Conservation (phyloP, 2,888 invertebrate species). For the Villa cingulata region DNA sequence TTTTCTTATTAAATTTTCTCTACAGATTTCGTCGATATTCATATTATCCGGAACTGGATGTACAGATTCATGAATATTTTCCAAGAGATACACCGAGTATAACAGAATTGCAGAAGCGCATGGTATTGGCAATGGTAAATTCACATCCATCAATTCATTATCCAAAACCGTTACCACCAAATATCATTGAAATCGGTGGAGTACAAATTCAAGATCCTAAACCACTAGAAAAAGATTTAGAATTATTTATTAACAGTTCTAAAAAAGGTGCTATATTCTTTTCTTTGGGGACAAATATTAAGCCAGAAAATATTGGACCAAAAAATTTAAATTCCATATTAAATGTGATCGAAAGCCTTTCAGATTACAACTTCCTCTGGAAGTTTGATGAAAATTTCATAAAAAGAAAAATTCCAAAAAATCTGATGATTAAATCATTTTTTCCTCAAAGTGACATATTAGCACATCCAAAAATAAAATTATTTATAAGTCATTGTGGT, state of each 20-base stretch:
- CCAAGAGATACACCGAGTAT: neutral
- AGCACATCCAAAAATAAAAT: conserved; percentile 23
- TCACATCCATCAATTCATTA: conserved; percentile 26
- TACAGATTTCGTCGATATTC: no score
- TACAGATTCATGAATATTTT: neutral
- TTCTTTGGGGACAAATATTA: conserved; percentile 26
- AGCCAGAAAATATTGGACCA: conserved; percentile 14
- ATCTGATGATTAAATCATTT: conserved; percentile 38
- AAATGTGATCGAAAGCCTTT: conserved; percentile 21
- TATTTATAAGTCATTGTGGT: conserved; percentile 26
- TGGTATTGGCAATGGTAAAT: conserved; percentile 22
- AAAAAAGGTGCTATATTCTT: conserved; percentile 28
- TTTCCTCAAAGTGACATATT: conserved; percentile 39
- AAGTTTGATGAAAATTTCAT: conserved; percentile 21
- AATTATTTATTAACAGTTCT: conserved; percentile 21
- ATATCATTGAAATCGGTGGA: conserved; percentile 30
- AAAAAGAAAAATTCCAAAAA: conserved; percentile 25
- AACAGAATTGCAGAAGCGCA: neutral
- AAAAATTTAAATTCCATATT: conserved; percentile 18
- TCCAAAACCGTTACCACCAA: conserved; percentile 27
- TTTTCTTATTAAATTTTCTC: neutral
- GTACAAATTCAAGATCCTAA: conserved; percentile 25
- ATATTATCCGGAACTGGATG: no score
- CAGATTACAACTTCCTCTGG: conserved; percentile 31
- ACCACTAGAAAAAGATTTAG: conserved; percentile 20